Percentiles rank a stretch among this genome's conserved stretches.
These are phyloP conservation scores for Empidonax alnorum DNA, from an alignment of 2,113 vertebrate species.

Conservation along the genomic window DNA sequence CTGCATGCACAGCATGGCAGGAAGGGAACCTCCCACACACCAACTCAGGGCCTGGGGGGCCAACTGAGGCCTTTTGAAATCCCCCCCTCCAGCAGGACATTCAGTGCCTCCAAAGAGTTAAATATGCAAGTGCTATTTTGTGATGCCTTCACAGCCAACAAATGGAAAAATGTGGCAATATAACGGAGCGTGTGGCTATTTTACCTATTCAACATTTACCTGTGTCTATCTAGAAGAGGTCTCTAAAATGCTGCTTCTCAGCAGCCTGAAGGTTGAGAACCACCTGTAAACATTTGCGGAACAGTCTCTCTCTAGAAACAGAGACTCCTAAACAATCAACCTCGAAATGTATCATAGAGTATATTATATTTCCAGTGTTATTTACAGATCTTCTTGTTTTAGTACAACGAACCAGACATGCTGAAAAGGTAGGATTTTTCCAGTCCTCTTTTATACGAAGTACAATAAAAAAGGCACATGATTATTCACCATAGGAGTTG, in stretches of 20 bases:
- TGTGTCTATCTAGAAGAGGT: slow-evolving; percentile 53
- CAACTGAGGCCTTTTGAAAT: background rate
- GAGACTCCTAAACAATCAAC: slow-evolving; percentile 55
- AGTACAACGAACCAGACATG: slow-evolving; percentile 73
- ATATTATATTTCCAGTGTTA: slow-evolving; percentile 39
- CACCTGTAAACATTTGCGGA: slow-evolving; percentile 61
- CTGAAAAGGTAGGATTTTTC: slow-evolving; percentile 64
- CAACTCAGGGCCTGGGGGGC: background rate
- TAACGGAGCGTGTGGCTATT: slow-evolving; percentile 4
- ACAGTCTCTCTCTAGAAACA: background rate
- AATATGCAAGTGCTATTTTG: background rate
- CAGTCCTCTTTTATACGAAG: slow-evolving; percentile 59
- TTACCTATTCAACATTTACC: slow-evolving; percentile 35
- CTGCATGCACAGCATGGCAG: background rate
- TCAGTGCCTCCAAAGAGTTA: background rate
- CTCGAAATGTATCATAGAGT: slow-evolving; percentile 28
- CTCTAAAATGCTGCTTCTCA: slow-evolving; percentile 41
- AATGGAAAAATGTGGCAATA: slow-evolving; percentile 41
- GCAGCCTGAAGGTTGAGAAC: slow-evolving; percentile 51
- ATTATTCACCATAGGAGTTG: slow-evolving; percentile 64
- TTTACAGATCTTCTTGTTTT: slow-evolving; percentile 63
- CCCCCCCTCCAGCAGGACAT: background rate
- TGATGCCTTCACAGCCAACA: slow-evolving; percentile 6
- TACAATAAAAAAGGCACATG: slow-evolving; percentile 81
- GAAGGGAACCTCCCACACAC: background rate